Evolutionary conservation across 64 coral and sea anemone genomes (phyloP), one percentile per base, ranked within the genome.

Genomic region (Trachythela sp.): DNA sequence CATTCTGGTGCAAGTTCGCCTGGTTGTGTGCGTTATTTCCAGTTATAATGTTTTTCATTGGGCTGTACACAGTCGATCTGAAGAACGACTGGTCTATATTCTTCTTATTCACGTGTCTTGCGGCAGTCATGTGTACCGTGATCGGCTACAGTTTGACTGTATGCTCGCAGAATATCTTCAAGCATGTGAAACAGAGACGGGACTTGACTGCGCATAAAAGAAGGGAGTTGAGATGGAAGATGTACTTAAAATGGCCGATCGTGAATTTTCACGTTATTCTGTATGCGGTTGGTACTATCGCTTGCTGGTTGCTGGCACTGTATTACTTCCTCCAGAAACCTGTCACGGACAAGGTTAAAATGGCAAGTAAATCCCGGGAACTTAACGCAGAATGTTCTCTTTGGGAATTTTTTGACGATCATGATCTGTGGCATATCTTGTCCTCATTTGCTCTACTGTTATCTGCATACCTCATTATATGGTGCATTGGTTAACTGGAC

Each of bases 361-460:
- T 18, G 13, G 87, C 90, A 15, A 42, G 67, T 33, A 17, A 48
- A 17, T 97, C 95, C 22, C 92, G 95, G 36, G 87, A 92, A 20
- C 80, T 88, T 22, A 97, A 97, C 85, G 48, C 72, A 15, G 90
- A 88, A 14, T 97, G 95, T 56, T 9, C 86, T 0, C 24, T 94
- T 0, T 86, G 86, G 54, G 59, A 37, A 3, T 94, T 94, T 77
- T 94, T 90, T 48, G 93, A 91, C 32, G 50, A 85, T 36, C 93
- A 94, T 29, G 93, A 94, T 85, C 22, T 85, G 13, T 94, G 93
- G 93, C 93, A 94, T 36, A 94, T 94, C 9, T 13, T 91, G 77
- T 94, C 93, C 4, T 94, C 93, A 6, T 94, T 94, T 77, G 54
- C 85, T 20, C 86, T 94, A 1, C 85, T 94, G 7, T 87, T 91